Evolutionary conservation across 2,113 vertebrate genomes (phyloP).

Genomic region (Ariopsis seemanni): DNA sequence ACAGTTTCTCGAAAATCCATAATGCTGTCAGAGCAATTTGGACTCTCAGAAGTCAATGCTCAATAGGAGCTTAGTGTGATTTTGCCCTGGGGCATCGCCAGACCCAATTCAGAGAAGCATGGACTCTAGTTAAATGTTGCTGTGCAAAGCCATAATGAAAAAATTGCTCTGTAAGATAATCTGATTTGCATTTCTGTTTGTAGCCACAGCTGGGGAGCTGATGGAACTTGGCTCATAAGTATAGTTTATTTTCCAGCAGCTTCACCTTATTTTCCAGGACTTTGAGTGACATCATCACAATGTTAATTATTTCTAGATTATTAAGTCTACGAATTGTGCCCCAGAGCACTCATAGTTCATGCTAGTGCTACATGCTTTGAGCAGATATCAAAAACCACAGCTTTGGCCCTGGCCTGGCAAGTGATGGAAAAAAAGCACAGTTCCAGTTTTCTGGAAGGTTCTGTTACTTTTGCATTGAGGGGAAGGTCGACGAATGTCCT

Average conservation of each 20-base stretch:
- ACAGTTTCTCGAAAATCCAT: constrained; percentile 39
- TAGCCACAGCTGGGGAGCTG: neutral
- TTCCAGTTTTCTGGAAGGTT: constrained; percentile 8
- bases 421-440: neutral
- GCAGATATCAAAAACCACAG: neutral
- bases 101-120: neutral
- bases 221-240: neutral
- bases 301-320: neutral
- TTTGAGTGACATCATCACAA: neutral
- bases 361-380: neutral
- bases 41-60: constrained; percentile 13
- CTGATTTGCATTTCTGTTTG: constrained; percentile 23
- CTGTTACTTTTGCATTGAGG: neutral
- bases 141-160: constrained; percentile 1
- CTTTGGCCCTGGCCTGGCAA: neutral
- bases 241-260: neutral
- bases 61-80: constrained; percentile 21
- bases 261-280: neutral
- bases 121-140: constrained; percentile 14
- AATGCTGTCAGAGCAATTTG: constrained; percentile 31
- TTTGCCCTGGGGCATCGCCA: constrained; percentile 1
- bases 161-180: neutral
- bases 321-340: neutral
- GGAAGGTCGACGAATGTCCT: neutral
- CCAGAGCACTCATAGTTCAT: neutral